Conservation (phyloP, 1,140 invertebrate genomes). For the Drosophila rufa region DNA sequence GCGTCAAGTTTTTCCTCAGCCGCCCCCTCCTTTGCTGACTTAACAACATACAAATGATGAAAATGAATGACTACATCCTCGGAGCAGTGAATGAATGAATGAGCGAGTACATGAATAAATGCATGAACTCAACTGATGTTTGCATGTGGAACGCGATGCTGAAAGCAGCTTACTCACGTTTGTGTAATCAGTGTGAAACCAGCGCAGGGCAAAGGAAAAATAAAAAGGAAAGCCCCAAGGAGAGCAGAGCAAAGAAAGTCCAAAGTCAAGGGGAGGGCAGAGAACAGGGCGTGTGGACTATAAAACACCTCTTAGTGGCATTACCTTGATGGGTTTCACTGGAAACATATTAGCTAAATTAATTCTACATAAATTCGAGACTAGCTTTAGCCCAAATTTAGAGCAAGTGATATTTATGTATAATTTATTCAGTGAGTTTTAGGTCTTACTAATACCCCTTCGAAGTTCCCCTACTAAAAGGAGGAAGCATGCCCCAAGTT, state of each 20-base stretch:
- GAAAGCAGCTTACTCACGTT: slow-evolving; percentile 80
- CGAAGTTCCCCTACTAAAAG: neutral
- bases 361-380: no score
- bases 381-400: no score
- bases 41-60: slow-evolving; percentile 83
- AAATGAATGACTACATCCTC: slow-evolving; percentile 79
- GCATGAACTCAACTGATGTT: slow-evolving; percentile 76
- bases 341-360: no score
- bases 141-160: slow-evolving; percentile 81
- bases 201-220: slow-evolving; percentile 51
- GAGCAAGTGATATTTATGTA: neutral
- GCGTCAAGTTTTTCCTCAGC: slow-evolving; percentile 65
- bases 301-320: slow-evolving; percentile 4
- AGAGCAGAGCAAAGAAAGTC: slow-evolving; percentile 20
- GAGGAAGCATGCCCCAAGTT: slow-evolving; percentile 43
- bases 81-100: slow-evolving; percentile 52
- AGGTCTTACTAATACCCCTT: neutral
- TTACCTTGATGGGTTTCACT: neutral
- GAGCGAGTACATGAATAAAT: slow-evolving; percentile 74
- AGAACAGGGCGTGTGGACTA: slow-evolving; percentile 2
- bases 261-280: slow-evolving; percentile 9
- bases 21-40: slow-evolving; percentile 59
- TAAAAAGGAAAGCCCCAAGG: slow-evolving; percentile 9
- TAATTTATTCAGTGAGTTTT: neutral
- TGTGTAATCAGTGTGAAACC: slow-evolving; percentile 82